phyloP scores from a whole-genome alignment of 30 jellyfish, hydroid and myxozoan species.

The Chrysaora quinquecirrha region DNA sequence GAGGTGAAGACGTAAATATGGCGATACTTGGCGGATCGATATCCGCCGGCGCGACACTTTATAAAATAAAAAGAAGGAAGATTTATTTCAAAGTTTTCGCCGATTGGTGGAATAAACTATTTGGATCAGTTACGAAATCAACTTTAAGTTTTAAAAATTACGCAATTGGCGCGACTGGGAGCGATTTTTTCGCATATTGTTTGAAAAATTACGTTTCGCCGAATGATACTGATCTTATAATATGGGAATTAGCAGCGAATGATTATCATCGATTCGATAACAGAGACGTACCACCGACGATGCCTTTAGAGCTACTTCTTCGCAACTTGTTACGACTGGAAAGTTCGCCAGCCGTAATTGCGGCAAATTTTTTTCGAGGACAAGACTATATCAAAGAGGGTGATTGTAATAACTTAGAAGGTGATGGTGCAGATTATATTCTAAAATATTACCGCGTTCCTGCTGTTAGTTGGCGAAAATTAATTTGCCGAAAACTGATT shows the following conservation, averaged over 20 bases:
- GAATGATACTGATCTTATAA: conserved; percentile 76
- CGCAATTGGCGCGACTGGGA: conserved; percentile 97
- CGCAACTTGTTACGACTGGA: conserved; percentile 82
- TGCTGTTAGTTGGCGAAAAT: conserved; percentile 88
- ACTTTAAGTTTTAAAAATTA: conserved; percentile 46
- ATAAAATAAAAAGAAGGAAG: conserved; percentile 63
- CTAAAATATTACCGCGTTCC: conserved; percentile 79
- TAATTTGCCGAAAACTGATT: conserved; percentile 78
- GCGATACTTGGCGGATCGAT: conserved; percentile 95
- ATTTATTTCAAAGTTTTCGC: conserved; percentile 76
- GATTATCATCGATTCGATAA: conserved; percentile 96
- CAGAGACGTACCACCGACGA: conserved; percentile 96
- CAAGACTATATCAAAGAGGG: conserved; percentile 87
- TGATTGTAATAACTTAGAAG: conserved; percentile 87
- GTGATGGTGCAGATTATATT: conserved; percentile 90
- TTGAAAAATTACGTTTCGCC: conserved; percentile 80
- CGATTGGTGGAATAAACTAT: conserved; percentile 89
- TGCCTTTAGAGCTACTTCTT: conserved; percentile 86
- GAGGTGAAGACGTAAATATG: conserved; percentile 71
- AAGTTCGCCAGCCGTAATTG: conserved; percentile 76
- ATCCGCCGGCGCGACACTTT: conserved; percentile 96
- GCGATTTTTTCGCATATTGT: conserved; percentile 97
- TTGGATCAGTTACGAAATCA: conserved; percentile 81
- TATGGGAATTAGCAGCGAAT: conserved; percentile 97
- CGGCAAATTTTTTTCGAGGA: conserved; percentile 93